These are phyloP conservation scores for Spinus olivaceus DNA, from an alignment of 2,797 vertebrate genomes.

Conservation along the genomic window DNA sequence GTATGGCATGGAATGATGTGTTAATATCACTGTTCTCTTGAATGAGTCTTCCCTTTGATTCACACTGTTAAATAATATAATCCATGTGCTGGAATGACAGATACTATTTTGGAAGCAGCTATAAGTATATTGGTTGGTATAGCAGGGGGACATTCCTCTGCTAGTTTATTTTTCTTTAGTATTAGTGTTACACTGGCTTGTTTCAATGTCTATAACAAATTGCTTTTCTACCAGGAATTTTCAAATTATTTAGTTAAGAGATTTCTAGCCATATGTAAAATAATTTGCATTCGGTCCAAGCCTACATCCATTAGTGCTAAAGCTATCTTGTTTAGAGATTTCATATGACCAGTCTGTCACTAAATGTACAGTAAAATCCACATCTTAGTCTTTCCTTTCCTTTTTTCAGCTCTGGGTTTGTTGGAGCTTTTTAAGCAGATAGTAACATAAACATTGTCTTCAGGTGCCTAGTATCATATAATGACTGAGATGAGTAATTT, in stretches of 20 bases:
- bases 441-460: neutral
- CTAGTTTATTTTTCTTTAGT: conserved; percentile 71
- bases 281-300: conserved; percentile 43
- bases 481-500: neutral
- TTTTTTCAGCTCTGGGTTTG: neutral
- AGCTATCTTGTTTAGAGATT: conserved; percentile 53
- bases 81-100: conserved; percentile 50
- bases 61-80: conserved; percentile 67
- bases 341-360: conserved; percentile 19
- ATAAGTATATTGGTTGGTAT: conserved; percentile 44
- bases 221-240: conserved; percentile 69
- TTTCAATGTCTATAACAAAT: conserved; percentile 60
- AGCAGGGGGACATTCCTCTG: conserved; percentile 47
- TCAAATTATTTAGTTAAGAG: conserved; percentile 65
- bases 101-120: conserved; percentile 34
- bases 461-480: neutral
- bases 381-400: neutral
- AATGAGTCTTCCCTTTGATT: conserved; percentile 65
- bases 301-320: conserved; percentile 28
- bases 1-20: conserved; percentile 45
- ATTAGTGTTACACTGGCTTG: conserved; percentile 45
- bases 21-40: conserved; percentile 60
- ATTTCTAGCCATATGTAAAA: conserved; percentile 47
- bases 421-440: neutral
- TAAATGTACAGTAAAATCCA: conserved; percentile 36